Conservation (phyloP, 2,888 invertebrate species). For the Blera fallax region DNA sequence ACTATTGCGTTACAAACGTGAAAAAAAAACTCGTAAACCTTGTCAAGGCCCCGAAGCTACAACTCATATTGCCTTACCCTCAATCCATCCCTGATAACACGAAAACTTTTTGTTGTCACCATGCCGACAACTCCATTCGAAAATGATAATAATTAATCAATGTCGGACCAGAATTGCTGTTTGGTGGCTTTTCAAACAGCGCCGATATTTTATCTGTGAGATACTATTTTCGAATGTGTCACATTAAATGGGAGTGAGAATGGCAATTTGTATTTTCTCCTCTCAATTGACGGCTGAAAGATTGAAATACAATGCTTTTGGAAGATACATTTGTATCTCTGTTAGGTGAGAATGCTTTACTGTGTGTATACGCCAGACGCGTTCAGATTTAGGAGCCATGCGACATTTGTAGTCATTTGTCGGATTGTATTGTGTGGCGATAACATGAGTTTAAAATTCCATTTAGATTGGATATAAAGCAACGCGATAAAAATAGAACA, state of each 20-base stretch:
- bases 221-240: conserved; percentile 61
- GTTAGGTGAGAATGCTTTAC: conserved; percentile 23
- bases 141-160: conserved; percentile 45
- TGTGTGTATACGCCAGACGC: neutral
- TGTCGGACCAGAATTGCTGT: conserved; percentile 35
- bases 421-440: conserved; percentile 11
- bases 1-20: neutral
- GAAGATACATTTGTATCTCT: conserved; percentile 1
- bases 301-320: conserved; percentile 55
- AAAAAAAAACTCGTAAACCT: neutral
- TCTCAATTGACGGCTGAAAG: conserved; percentile 52
- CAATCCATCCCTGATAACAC: neutral
- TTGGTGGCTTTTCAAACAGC: neutral
- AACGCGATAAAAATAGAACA: conserved; percentile 25
- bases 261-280: conserved; percentile 63
- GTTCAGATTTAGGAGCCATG: neutral
- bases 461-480: conserved; percentile 22
- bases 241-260: conserved; percentile 58
- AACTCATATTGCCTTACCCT: neutral
- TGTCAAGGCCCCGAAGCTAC: neutral
- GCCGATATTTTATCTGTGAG: conserved; percentile 16
- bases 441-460: conserved; percentile 50
- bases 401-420: conserved; percentile 55
- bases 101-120: neutral
- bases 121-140: neutral